phyloP scores from a whole-genome alignment of 1,140 invertebrate genomes.

The Vollenhovia emeryi region DNA sequence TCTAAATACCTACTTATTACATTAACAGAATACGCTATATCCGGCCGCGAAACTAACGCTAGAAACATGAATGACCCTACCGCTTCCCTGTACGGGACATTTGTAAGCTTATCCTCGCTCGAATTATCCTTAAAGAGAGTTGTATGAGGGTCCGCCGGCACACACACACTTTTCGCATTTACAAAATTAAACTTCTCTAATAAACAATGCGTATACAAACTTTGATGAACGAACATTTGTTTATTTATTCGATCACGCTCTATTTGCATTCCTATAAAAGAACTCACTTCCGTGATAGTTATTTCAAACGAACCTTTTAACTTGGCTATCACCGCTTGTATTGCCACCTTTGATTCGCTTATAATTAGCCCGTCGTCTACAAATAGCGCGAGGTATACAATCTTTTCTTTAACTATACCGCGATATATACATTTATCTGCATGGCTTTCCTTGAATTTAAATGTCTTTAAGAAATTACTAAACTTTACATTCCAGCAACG shows the following conservation, averaged over 20 bases:
- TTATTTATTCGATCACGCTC: not conserved
- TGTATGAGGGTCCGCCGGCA: not conserved
- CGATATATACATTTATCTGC: too few relatives aligned
- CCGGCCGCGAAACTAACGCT: not conserved
- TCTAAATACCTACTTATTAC: not conserved
- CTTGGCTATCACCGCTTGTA: accelerated
- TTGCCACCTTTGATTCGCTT: accelerated
- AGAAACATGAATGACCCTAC: not conserved
- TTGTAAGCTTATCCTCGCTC: too few relatives aligned
- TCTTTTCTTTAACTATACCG: too few relatives aligned
- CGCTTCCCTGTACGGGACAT: not conserved
- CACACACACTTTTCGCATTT: not conserved
- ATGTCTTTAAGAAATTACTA: too few relatives aligned
- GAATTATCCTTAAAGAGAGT: too few relatives aligned
- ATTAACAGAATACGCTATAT: not conserved
- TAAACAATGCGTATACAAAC: not conserved
- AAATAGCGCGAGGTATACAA: not conserved
- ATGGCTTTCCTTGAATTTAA: too few relatives aligned
- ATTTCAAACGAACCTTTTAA: not conserved
- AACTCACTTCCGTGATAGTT: not conserved
- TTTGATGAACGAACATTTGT: too few relatives aligned
- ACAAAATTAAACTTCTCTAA: too few relatives aligned
- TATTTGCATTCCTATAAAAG: not conserved
- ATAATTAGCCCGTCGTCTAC: not conserved
- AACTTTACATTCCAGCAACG: not conserved